These are phyloP conservation scores for Pseudomugil gertrudae DNA, from an alignment of 2,797 vertebrate species.

Conservation along the genomic window DNA sequence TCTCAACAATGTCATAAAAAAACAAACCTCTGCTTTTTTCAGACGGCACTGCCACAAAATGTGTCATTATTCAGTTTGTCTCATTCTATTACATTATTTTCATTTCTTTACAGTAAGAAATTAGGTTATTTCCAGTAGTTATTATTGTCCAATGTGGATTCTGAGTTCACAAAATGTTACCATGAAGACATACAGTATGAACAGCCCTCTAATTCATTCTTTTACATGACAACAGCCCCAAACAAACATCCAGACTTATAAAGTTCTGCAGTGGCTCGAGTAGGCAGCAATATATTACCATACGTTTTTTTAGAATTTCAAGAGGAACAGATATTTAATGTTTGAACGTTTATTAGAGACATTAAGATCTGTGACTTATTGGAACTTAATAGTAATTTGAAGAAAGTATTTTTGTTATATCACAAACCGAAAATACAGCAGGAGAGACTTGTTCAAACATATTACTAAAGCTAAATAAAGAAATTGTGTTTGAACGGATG, in stretches of 20 bases:
- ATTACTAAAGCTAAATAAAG: not conserved
- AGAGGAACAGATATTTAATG: slow-evolving; percentile 1
- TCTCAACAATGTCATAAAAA: slow-evolving; percentile 16
- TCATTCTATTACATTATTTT: not conserved
- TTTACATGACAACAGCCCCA: not conserved
- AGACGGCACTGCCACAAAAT: slow-evolving; percentile 8
- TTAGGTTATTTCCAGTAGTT: too few relatives aligned
- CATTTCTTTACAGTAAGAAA: not conserved
- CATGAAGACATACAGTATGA: not conserved
- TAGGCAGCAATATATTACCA: not conserved
- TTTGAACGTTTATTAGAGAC: not conserved
- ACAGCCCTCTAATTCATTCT: not conserved
- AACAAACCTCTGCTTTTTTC: slow-evolving; percentile 18
- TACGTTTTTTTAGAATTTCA: not conserved
- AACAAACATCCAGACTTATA: not conserved
- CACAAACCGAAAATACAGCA: not conserved
- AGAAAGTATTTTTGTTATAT: not conserved
- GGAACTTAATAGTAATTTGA: not conserved
- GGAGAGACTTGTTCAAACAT: not conserved
- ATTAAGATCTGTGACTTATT: not conserved
- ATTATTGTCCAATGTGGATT: too few relatives aligned
- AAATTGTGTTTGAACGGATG: not conserved
- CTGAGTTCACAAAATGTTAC: not conserved
- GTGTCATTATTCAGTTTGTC: not conserved
- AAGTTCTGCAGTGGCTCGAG: not conserved